These are phyloP conservation scores for Dysdera silvatica DNA, from an alignment of 1,140 invertebrate genomes.

Conservation along the genomic window DNA sequence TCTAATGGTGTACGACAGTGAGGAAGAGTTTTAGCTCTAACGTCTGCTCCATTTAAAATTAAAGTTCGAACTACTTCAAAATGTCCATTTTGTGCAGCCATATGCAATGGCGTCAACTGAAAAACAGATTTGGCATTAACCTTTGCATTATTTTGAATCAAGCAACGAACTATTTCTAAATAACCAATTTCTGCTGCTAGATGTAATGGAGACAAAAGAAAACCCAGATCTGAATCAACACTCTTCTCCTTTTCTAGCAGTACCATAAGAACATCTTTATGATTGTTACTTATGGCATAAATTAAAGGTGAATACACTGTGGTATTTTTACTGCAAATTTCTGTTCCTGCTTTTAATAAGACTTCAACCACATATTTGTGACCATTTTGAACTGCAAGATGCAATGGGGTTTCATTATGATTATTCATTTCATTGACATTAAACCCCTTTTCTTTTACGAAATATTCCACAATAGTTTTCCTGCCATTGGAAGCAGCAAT, in stretches of 20 bases:
- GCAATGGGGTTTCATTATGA: conserved; percentile 1
- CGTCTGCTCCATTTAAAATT: not conserved
- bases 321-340: not conserved
- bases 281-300: conserved; percentile 1
- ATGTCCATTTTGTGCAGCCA: not conserved
- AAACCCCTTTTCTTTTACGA: not conserved
- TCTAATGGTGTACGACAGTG: conserved; percentile 1
- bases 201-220: conserved; percentile 7
- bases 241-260: not conserved
- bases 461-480: not conserved
- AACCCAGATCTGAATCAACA: not conserved
- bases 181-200: conserved; percentile 1
- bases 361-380: not conserved
- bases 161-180: not conserved
- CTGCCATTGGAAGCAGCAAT: not conserved
- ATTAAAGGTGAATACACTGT: not conserved
- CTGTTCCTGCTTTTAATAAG: conserved; percentile 1
- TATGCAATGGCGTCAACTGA: not conserved
- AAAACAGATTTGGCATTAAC: not conserved
- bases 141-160: conserved; percentile 3
- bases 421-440: not conserved
- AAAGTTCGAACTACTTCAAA: not conserved
- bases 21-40: not conserved
- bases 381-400: conserved; percentile 21
- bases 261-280: not conserved